phyloP scores from a whole-genome alignment of 2,888 invertebrate species.

The Dione juno region DNA sequence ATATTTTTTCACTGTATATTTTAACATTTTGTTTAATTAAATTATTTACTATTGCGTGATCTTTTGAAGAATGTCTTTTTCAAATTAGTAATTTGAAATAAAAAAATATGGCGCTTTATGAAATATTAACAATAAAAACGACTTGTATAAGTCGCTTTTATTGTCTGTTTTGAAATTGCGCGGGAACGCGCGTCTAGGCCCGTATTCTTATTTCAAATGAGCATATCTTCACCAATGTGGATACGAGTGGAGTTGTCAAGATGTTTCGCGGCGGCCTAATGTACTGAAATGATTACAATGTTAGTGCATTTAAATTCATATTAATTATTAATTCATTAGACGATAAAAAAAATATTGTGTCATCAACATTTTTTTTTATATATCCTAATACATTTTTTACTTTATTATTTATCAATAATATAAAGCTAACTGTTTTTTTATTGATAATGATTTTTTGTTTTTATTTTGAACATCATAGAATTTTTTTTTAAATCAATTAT shows the following conservation, averaged over 20 bases:
- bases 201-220: constrained; percentile 50
- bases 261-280: constrained; percentile 6
- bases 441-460: too few species aligned
- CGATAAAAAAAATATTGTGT: too few species aligned
- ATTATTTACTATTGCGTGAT: neutral
- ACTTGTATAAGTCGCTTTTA: neutral
- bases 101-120: constrained; percentile 25
- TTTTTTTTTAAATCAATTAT: too few species aligned
- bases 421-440: too few species aligned
- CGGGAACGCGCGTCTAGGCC: constrained; percentile 50
- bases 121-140: constrained; percentile 26
- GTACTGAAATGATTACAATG: constrained; percentile 1
- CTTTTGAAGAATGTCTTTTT: too few species aligned
- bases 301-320: neutral
- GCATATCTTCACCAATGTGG: constrained; percentile 21
- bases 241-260: constrained; percentile 8
- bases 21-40: constrained; percentile 60
- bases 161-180: constrained; percentile 38
- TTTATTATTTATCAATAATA: too few species aligned
- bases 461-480: too few species aligned
- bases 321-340: neutral
- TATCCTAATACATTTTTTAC: neutral
- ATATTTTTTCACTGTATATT: constrained; percentile 76
- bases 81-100: neutral
- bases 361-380: neutral